Evolutionary conservation across 2,113 vertebrate genomes (phyloP).

Genomic region (Toxotes chatareus): DNA sequence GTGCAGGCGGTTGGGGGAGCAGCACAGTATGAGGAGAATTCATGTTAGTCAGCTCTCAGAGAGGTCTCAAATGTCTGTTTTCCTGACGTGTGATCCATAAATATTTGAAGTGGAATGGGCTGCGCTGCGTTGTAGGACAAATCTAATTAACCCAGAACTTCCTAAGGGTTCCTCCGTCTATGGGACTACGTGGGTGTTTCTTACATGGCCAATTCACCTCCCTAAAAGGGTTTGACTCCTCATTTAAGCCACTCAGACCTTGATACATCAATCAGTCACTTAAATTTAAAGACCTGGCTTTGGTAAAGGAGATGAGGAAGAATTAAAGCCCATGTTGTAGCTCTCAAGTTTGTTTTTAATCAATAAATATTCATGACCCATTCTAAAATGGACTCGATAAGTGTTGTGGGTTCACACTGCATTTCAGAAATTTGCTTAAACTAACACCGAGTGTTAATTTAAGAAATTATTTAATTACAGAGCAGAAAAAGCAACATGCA

Average conservation of each 20-base stretch:
- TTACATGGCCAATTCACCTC: constrained; percentile 60
- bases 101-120: constrained; percentile 84
- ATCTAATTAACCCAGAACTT: constrained; percentile 84
- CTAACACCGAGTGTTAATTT: constrained; percentile 27
- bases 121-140: constrained; percentile 79
- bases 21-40: constrained; percentile 56
- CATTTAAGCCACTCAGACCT: constrained; percentile 59
- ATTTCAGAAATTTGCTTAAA: constrained; percentile 31
- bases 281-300: constrained; percentile 37
- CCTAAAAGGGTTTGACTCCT: constrained; percentile 69
- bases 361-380: neutral
- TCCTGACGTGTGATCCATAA: constrained; percentile 83
- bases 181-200: constrained; percentile 60
- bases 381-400: constrained; percentile 18
- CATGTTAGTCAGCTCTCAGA: constrained; percentile 75
- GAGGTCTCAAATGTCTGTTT: constrained; percentile 82
- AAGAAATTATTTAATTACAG: constrained; percentile 30
- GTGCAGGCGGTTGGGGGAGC: constrained; percentile 19
- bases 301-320: constrained; percentile 6
- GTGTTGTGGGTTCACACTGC: neutral
- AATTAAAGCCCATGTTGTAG: neutral
- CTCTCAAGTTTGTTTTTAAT: neutral
- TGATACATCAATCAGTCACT: constrained; percentile 49
- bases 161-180: constrained; percentile 75
- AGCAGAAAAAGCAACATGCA: constrained; percentile 38